A percentile compares a stretch with the other conserved stretches of the same genome.
These are phyloP conservation scores for Phyllotreta cruciferae DNA, from an alignment of 2,888 invertebrate genomes.

Conservation along the genomic window DNA sequence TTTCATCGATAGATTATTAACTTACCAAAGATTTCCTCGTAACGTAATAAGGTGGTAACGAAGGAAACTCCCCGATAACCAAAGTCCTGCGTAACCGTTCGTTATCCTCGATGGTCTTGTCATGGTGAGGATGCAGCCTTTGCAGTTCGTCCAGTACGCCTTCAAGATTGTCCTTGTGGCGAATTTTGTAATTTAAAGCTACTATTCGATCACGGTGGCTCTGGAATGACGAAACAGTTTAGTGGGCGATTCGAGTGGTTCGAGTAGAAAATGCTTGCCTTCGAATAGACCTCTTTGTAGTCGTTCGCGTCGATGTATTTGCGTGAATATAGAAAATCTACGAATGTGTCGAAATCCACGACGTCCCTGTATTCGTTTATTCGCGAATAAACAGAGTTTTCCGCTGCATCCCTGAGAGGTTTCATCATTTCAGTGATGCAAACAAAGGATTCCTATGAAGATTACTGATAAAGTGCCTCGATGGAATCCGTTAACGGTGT, in stretches of 20 bases:
- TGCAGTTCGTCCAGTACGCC: conserved; percentile 34
- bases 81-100: conserved; percentile 50
- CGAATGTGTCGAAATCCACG: conserved; percentile 38
- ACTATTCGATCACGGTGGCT: not conserved
- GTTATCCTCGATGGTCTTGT: conserved; percentile 35
- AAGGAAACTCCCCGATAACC: conserved; percentile 66
- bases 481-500: conserved; percentile 12
- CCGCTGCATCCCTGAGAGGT: conserved; percentile 4
- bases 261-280: conserved; percentile 31
- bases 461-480: too few relatives aligned
- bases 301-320: conserved; percentile 36
- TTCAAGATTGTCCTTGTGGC: not conserved
- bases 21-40: conserved; percentile 63
- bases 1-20: too few relatives aligned
- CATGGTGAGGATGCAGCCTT: conserved; percentile 34
- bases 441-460: not conserved
- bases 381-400: conserved; percentile 38
- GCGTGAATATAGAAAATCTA: conserved; percentile 39
- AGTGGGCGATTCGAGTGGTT: not conserved
- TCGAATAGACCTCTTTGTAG: conserved; percentile 33
- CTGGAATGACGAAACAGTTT: conserved; percentile 31
- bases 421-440: not conserved
- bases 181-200: too few relatives aligned
- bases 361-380: conserved; percentile 36
- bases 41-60: conserved; percentile 65